Percentiles rank a stretch among this genome's conserved stretches.
phyloP scores from a whole-genome alignment of 2,113 vertebrate species.

The Hyla sarda region DNA sequence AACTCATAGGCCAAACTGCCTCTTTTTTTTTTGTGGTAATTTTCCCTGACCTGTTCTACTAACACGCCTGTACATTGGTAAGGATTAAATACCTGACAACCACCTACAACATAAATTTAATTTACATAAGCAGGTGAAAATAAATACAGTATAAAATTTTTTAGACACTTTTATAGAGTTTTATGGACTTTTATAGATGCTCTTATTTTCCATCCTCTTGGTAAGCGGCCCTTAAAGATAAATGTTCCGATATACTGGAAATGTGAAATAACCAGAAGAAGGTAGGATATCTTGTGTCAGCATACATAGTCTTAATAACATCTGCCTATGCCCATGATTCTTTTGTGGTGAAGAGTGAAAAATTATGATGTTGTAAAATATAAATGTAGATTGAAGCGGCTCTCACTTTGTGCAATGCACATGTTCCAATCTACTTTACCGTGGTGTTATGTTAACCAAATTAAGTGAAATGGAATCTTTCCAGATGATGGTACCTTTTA shows the following conservation, averaged over 20 bases:
- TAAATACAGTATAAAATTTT: too few relatives aligned
- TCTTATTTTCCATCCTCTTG: not conserved
- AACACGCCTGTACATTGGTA: too few relatives aligned
- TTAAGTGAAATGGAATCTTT: conserved; percentile 54
- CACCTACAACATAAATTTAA: too few relatives aligned
- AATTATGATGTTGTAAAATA: conserved; percentile 26
- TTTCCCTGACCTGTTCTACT: too few relatives aligned
- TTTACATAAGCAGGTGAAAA: too few relatives aligned
- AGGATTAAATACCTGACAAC: too few relatives aligned
- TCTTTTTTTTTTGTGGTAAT: too few relatives aligned
- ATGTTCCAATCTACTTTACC: conserved; percentile 29
- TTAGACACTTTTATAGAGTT: too few relatives aligned
- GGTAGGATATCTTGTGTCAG: not conserved
- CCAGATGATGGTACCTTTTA: conserved; percentile 53
- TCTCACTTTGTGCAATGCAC: not conserved
- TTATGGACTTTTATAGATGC: not conserved
- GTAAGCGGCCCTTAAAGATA: not conserved
- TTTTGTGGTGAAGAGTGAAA: not conserved
- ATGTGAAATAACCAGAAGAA: not conserved
- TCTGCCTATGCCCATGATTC: not conserved
- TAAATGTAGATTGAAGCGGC: not conserved
- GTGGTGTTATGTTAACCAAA: conserved; percentile 42
- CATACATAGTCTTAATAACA: not conserved
- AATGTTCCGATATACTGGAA: not conserved
- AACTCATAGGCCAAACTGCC: too few relatives aligned